Base-by-base conservation (phyloP, 2,888 invertebrate species). In the Ornithoptera priamus region DNA sequence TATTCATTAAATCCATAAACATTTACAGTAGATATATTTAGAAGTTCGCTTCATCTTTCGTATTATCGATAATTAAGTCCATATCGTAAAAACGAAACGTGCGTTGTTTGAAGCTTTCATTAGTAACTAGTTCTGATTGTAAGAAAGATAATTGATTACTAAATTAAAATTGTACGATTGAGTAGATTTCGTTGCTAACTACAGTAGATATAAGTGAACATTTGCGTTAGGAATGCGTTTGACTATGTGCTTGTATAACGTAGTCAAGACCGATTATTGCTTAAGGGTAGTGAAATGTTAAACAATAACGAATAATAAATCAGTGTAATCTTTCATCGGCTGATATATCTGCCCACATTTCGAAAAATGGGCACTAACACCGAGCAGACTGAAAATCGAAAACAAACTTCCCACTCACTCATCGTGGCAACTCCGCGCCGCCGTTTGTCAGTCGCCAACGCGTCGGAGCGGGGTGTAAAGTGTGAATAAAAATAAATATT, bases 401-500 rank as follows among this genome's bases (percentile, higher is more conserved):
- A 71, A 67, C 70, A 67, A 67, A 65, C 70, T 65, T 68, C 73
- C 74, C 73, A 72, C 72, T 73, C 73, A 72, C 74, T 70, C 71
- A 68, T 67, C 71, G 71, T 73, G 71, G 62, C 58, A 72, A 72
- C 72, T 72, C 72, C 67, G 68, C 65, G 69, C 59, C 73, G 65
- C 72, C 75, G 72, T 80, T 71, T 76, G 65, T 79, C 79, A 72
- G 68, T 79, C 78, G 71, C 74, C 78, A 71, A 73, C 72, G 71
- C 71, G 74, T 71, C 73, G 77, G 78, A 76, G 78, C 80, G 82
- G 84, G 85, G 82, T 81, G 83, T 81, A 80, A 80, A 80, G 74
- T 79, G 82, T 86, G 88, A 88, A 87, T 87, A 88, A 84, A 84
- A 85, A 84, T 86, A 89, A 89, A 89, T 86, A 81, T 85, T 85